Percentiles rank a stretch among this genome's conserved stretches.
Evolutionary conservation across 2,888 invertebrate genomes (phyloP).

Genomic region (Seira ritae): DNA sequence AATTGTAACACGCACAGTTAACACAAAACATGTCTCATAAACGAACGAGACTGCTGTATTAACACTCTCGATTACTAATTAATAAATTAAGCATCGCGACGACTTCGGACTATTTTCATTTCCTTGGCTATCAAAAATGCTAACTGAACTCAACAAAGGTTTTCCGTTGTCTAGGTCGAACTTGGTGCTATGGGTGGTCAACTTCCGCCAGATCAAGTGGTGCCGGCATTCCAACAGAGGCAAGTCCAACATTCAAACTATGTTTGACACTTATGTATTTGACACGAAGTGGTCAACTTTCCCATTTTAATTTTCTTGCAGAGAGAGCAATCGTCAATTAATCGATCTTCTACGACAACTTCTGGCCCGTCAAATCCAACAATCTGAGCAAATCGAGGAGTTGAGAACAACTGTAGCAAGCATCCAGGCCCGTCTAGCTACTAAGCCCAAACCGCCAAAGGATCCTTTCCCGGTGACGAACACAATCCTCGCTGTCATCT

Average conservation of each 20-base stretch:
- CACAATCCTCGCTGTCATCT: conserved; percentile 71
- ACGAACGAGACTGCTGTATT: background rate
- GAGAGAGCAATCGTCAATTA: conserved; percentile 73
- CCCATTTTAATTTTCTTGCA: conserved; percentile 30
- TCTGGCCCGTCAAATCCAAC: conserved; percentile 72
- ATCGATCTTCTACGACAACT: conserved; percentile 73
- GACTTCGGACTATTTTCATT: background rate
- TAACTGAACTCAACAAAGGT: background rate
- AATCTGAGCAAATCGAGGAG: conserved; percentile 73
- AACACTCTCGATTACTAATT: conserved; percentile 8
- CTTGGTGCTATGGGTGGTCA: conserved; percentile 59
- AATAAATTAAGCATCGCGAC: background rate
- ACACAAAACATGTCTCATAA: background rate
- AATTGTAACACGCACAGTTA: background rate
- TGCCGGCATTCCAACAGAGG: conserved; percentile 73
- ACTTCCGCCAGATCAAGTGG: conserved; percentile 66
- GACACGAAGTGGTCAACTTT: background rate
- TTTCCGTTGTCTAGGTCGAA: no score
- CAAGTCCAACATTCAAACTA: conserved; percentile 25
- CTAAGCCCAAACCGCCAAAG: conserved; percentile 70
- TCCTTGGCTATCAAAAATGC: background rate
- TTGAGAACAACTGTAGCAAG: conserved; percentile 70
- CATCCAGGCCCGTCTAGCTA: conserved; percentile 69
- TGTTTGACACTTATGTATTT: background rate
- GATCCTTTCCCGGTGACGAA: conserved; percentile 73